Base-by-base conservation (phyloP, 2,113 vertebrate genomes). In the Prietella phreatophila region DNA sequence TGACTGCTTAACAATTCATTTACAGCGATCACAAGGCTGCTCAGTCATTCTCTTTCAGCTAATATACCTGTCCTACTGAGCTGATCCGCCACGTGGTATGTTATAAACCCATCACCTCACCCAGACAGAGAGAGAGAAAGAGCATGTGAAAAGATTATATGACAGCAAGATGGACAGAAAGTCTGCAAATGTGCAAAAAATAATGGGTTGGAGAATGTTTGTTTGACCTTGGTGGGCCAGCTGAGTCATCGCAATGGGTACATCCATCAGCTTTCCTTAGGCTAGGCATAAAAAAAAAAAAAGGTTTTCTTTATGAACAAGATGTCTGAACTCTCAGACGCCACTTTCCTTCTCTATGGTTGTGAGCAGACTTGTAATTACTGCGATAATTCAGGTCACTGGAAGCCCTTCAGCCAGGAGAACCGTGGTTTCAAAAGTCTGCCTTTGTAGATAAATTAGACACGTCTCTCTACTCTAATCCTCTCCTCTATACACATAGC, bases 61-160 rank as follows among this genome's bases (percentile, higher is more conserved):
- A 73, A 33, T 47, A 79, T 33, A 75, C 27, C 36, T n/a, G 30
- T 50, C 56, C 61, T 71, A 53, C 56, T 50, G 33, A 78, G 13
- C 58, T 15, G 61, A 84, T 61, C 67, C 9, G 0, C 17, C 58
- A 83, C 19, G 58, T 83, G 69, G 89, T 88, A 50, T 76, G 83
- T 88, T 89, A 87, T 83, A 78, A 86, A 86, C 39, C 27, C 58
- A 93, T 60, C 91, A 92, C 93, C 91, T 93, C 88, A 91, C 92
- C 86, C 90, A 86, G 86, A 85, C 60, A 30, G 20, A 80, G 15
- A 87, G 81, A 36, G 69, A 60, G 75, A 80, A 25, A 79, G 47
- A 33, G 27, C 69, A 42, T 14, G 14, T 83, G 27, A 65, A n/a
- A 84, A 36, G 36, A 78, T 42, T 50, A 6, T 14, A 25, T 9